These are phyloP conservation scores for Pongo abelii DNA, from an alignment of 2,113 vertebrate species.

Conservation along the genomic window DNA sequence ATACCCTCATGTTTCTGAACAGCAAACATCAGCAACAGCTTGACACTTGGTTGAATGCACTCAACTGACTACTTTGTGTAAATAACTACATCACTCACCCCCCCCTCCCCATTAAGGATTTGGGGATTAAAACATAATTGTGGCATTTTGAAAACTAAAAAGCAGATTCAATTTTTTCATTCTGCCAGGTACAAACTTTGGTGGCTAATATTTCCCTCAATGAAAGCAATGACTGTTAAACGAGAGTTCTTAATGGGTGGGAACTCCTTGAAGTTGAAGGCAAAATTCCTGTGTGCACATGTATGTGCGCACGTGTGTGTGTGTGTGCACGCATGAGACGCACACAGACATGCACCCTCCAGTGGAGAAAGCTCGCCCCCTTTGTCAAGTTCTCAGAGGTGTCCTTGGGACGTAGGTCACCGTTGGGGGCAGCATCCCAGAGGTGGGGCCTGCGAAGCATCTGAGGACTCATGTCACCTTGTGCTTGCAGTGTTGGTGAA, in stretches of 20 bases:
- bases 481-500: slow-evolving; percentile 91
- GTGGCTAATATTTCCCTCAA: background rate
- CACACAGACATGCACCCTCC: accelerated
- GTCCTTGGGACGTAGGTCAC: background rate
- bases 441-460: accelerated
- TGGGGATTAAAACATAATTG: background rate
- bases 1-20: accelerated
- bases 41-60: background rate
- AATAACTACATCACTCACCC: background rate
- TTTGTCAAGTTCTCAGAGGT: background rate
- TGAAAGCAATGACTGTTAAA: background rate
- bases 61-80: background rate
- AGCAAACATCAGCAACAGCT: background rate
- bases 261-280: background rate
- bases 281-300: accelerated
- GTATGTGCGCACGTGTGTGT: accelerated
- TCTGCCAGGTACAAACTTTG: background rate
- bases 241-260: background rate
- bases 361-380: background rate
- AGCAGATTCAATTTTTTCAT: background rate
- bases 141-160: background rate
- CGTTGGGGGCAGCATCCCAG: accelerated
- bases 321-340: background rate
- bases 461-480: background rate
- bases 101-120: background rate